Evolutionary conservation across 2,113 vertebrate genomes (phyloP), one percentile per base, ranked within the genome.

Genomic region (Porphyrio hochstetteri): DNA sequence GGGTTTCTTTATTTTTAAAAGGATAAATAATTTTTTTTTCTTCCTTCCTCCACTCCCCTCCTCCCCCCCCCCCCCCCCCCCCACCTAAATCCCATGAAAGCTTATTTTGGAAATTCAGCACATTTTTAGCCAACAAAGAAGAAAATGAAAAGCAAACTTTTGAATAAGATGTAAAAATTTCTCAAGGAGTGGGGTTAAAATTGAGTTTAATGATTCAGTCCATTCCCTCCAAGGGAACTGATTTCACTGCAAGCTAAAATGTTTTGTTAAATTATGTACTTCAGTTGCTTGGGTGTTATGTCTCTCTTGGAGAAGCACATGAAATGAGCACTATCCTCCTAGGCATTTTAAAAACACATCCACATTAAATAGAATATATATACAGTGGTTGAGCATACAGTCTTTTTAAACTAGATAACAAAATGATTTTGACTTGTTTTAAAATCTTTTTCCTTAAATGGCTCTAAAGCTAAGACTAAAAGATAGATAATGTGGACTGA

Each of bases 391-490:
- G 79, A 76, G 61, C 86, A 95, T 82, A 93, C 63, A 96, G 86
- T 55, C 93, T 85, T 74, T 97, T 95, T 88, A 94, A 88, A 94
- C 79, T 80, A 97, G 88, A 92, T 86, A 97, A 97, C 90, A 96
- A 95, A 97, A 97, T 97, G 88, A 95, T 96, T 96, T 97, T 94
- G 88, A 94, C 94, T 96, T 97, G 92, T 96, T 97, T 97, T 90
- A 96, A 97, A 94, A 97, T 95, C 57, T 75, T 97, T 92, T 96
- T 90, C 76, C 85, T 97, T 97, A 96, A 96, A 96, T 86, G 77
- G 95, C 88, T 95, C 82, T 84, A 96, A 96, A 97, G 44, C 93
- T 94, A 91, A 92, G 94, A 92, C 88, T 86, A 95, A 94, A 93
- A 96, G 95, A 96, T 82, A 96, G 87, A 95, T 95, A 96, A 94